Evolutionary conservation across 2,888 invertebrate genomes (phyloP).

Genomic region (Mythimna loreyi): DNA sequence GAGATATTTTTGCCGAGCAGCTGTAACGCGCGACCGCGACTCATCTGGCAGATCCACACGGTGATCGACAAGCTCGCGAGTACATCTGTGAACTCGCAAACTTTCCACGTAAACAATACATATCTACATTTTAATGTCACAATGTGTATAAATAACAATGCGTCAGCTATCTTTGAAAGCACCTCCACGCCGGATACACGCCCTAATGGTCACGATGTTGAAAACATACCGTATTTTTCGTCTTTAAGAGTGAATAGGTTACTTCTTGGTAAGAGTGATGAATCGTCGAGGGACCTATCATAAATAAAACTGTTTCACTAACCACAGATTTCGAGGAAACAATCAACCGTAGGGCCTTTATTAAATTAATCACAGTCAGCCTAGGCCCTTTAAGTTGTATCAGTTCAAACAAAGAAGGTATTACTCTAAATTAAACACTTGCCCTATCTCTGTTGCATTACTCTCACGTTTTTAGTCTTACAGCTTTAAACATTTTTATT

Average conservation of each 20-base stretch:
- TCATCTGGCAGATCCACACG: constrained; percentile 73
- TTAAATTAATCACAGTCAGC: not conserved
- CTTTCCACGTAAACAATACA: constrained; percentile 63
- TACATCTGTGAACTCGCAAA: constrained; percentile 60
- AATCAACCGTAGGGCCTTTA: not conserved
- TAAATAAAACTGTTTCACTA: not conserved
- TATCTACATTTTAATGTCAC: constrained; percentile 28
- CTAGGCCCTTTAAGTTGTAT: not conserved
- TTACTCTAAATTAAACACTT: not conserved
- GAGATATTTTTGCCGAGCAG: constrained; percentile 84
- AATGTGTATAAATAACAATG: constrained; percentile 5
- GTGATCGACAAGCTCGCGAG: constrained; percentile 63
- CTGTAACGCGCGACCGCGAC: constrained; percentile 80
- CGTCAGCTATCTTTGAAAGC: not conserved
- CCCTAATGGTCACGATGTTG: not conserved
- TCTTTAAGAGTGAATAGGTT: no score
- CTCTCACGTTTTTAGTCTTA: constrained; percentile 37
- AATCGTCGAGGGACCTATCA: no score
- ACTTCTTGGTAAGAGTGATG: no score
- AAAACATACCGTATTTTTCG: not conserved
- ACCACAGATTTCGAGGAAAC: not conserved
- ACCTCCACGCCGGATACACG: no score
- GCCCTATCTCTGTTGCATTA: not conserved
- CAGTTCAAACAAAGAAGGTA: not conserved
- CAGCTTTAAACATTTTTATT: constrained; percentile 48